These are phyloP conservation scores for Odontophorus gujanensis DNA, from an alignment of 2,113 vertebrate genomes.

Conservation along the genomic window DNA sequence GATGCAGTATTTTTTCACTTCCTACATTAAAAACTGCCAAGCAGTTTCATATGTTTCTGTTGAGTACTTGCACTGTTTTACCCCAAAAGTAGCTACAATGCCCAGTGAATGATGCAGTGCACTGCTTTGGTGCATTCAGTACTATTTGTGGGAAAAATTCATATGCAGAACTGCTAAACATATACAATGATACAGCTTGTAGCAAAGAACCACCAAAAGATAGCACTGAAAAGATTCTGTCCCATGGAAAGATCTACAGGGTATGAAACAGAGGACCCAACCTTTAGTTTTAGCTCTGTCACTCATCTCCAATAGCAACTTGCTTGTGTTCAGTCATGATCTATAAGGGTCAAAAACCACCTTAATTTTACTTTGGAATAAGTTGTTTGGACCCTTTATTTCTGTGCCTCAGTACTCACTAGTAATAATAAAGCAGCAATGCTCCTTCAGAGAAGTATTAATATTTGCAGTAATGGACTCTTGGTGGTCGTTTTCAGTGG, in stretches of 20 bases:
- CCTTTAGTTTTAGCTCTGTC: not conserved
- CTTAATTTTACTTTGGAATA: not conserved
- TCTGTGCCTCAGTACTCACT: not conserved
- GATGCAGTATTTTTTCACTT: conserved; percentile 62
- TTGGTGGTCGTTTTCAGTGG: not conserved
- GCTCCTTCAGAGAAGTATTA: not conserved
- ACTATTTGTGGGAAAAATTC: not conserved
- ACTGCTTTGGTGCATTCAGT: not conserved
- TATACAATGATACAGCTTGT: not conserved
- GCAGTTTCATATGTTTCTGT: not conserved
- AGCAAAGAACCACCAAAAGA: not conserved
- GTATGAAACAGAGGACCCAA: not conserved
- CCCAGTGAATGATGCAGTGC: not conserved
- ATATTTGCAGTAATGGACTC: not conserved
- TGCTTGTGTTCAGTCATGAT: not conserved
- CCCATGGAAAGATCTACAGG: not conserved
- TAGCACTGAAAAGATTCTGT: not conserved
- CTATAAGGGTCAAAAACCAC: not conserved
- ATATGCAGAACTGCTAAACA: not conserved
- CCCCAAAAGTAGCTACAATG: not conserved
- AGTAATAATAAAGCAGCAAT: not conserved
- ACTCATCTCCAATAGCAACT: not conserved
- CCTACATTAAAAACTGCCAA: conserved; percentile 7
- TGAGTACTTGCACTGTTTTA: not conserved
- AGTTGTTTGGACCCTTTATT: not conserved